Base-by-base conservation (phyloP, 1,140 invertebrate species). In the Platorchestia sp. region DNA sequence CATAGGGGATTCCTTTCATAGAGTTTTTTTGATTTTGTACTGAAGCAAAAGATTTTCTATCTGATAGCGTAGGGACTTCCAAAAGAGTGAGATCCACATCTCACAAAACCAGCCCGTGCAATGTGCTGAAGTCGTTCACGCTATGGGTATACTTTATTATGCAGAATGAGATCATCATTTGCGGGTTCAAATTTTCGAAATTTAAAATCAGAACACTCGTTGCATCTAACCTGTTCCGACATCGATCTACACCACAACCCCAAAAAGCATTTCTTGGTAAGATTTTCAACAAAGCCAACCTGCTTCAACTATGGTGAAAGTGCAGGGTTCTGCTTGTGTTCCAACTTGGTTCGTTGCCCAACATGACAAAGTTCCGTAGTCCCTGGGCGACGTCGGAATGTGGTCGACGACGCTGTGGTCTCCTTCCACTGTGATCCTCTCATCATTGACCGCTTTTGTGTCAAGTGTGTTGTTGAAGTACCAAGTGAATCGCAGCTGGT, bases 281-380 rank as follows among this genome's bases (percentile, higher is more conserved):
- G 3, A 36, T 75, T 36, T 45, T 93, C 36, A 45, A 36, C 27
- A 27, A 51, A 27, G 59, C 95, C 59, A 59, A 97, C 98, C 98
- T 96, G 98, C 98, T 10, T 98, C 98, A 96, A 98, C 97, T 86
- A 98, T 97, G 87, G 98, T 98, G 97, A 98, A 98, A n/a, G 98
- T 97, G 97, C 98, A 98, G 0, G 98, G 98, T 45, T 97, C 97
- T 42, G 97, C 97, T 97, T 98, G 98, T 87, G 98, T 97, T 19
- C 98, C 98, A 7, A 98, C 98, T 0, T 97, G 97, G 97, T 98
- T 98, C 95, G 97, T 98, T 7, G 98, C 97, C 96, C 96, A 97
- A 96, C 98, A 98, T 6, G 98, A 97, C 16, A 98, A 97, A 0
- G 97, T 98, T 22, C 98, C 98, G 96, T 98, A 98, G 97, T 98